These are phyloP conservation scores for Augochlora pura DNA, from an alignment of 1,140 invertebrate species.

Conservation along the genomic window DNA sequence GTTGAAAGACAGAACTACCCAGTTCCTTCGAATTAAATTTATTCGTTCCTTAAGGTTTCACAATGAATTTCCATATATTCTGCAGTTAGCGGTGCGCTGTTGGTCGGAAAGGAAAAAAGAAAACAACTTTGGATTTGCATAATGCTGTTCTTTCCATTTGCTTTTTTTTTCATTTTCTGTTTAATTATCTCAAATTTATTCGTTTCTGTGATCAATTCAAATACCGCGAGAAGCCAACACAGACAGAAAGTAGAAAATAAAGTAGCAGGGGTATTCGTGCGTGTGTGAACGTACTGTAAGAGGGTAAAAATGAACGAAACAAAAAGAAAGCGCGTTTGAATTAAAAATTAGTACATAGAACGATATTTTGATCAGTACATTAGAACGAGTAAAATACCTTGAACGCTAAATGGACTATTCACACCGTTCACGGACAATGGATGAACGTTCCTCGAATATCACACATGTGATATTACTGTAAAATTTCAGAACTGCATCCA, in stretches of 20 bases:
- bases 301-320: conserved; percentile 32
- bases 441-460: neutral
- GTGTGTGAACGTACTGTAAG: neutral
- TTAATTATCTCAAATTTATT: conserved; percentile 38
- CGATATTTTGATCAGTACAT: conserved; percentile 37
- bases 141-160: conserved; percentile 43
- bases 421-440: conserved; percentile 6
- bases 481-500: neutral
- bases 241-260: conserved; percentile 39
- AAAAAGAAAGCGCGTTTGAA: conserved; percentile 41
- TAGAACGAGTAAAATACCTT: conserved; percentile 56
- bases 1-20: neutral
- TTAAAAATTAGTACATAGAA: conserved; percentile 43
- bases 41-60: conserved; percentile 68
- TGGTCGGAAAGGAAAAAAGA: conserved; percentile 67
- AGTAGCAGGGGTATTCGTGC: conserved; percentile 25
- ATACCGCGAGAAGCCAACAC: conserved; percentile 53
- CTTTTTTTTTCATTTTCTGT: conserved; percentile 28
- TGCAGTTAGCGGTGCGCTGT: conserved; percentile 72
- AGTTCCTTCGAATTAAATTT: conserved; percentile 67
- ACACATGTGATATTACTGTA: neutral
- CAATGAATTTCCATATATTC: conserved; percentile 70
- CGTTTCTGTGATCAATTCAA: conserved; percentile 28
- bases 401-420: conserved; percentile 42
- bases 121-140: conserved; percentile 60